Evolutionary conservation across 2,888 invertebrate genomes (phyloP).

Genomic region (Protophormia terraenovae): DNA sequence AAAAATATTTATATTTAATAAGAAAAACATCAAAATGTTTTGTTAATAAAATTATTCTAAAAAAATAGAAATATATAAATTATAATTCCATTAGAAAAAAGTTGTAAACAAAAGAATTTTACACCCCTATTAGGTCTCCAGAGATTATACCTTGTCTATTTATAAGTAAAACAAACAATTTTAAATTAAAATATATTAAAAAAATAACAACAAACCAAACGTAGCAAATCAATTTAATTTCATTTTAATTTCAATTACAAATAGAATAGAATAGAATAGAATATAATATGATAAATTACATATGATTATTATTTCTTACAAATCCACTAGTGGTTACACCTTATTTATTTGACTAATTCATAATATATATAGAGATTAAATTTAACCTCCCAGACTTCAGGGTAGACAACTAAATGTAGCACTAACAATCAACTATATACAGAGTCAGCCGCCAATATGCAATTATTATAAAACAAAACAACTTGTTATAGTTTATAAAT

Average conservation of each 20-base stretch:
- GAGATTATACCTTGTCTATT: background rate
- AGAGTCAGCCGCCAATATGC: constrained; percentile 26
- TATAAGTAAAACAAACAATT: background rate
- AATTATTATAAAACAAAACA: constrained; percentile 31
- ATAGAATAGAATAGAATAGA: background rate
- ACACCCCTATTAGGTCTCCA: background rate
- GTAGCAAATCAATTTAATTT: background rate
- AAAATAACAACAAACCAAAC: background rate
- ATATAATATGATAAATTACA: background rate
- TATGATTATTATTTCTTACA: constrained; percentile 48
- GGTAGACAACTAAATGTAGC: constrained; percentile 54
- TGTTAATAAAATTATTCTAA: background rate
- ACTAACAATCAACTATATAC: background rate
- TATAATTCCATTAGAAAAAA: background rate
- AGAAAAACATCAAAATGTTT: background rate
- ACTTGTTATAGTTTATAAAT: constrained; percentile 9
- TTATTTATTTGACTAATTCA: constrained; percentile 24
- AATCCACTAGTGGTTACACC: constrained; percentile 35
- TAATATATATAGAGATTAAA: constrained; percentile 44
- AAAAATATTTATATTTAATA: background rate
- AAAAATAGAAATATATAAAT: background rate
- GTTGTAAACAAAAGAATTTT: constrained; percentile 25
- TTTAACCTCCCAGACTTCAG: constrained; percentile 67
- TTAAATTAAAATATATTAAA: too few species aligned
- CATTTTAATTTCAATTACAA: constrained; percentile 7